Conservation (phyloP, 2,113 vertebrate genomes). For the Diadophis punctatus region DNA sequence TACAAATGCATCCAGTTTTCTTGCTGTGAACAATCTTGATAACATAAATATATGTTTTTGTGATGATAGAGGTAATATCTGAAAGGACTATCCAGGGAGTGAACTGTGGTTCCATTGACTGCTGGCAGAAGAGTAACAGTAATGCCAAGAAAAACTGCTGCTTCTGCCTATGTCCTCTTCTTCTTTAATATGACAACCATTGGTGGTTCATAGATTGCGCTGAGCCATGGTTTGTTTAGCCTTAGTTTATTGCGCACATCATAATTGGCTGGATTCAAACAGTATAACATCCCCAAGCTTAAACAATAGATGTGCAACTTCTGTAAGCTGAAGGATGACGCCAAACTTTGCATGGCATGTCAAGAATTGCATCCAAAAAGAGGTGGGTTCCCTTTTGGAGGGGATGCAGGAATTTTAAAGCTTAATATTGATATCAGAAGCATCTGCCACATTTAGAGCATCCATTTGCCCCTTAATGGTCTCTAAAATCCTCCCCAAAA, state of each 20-base stretch:
- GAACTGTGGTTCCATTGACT: background rate
- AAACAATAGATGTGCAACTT: background rate
- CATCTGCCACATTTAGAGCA: background rate
- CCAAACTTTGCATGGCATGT: background rate
- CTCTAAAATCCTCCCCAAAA: background rate
- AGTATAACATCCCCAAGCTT: background rate
- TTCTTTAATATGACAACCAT: background rate
- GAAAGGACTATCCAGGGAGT: too few relatives aligned
- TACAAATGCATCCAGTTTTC: background rate
- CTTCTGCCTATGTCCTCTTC: background rate
- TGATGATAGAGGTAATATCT: background rate
- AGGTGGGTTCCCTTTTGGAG: background rate
- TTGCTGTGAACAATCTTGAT: background rate
- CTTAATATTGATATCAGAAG: background rate
- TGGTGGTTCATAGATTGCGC: background rate
- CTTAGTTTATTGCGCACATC: background rate
- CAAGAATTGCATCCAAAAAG: background rate
- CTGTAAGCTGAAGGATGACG: background rate
- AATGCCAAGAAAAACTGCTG: background rate
- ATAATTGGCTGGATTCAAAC: background rate
- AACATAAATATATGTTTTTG: background rate
- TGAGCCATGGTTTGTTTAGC: background rate
- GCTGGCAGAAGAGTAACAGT: background rate
- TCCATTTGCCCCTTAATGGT: background rate
- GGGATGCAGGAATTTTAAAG: background rate